Conservation (phyloP, 64 coral and sea anemone species). For the Porites australiensis region DNA sequence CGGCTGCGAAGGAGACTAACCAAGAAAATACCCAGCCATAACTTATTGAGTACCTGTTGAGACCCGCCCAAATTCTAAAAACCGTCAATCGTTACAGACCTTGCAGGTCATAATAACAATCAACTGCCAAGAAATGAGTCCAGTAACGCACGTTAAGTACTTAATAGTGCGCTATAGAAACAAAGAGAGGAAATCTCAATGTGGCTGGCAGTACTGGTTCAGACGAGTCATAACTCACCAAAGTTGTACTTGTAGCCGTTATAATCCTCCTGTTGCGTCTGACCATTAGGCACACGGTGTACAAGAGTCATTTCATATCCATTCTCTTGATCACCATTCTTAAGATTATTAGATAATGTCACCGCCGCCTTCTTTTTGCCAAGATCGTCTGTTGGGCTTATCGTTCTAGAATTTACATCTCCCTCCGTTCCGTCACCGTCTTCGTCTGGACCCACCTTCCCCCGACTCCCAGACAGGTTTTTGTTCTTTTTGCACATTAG, state of each 20-base stretch:
- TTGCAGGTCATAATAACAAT: too few relatives aligned
- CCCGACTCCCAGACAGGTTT: slow-evolving; percentile 53
- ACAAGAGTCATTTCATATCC: slow-evolving; percentile 37
- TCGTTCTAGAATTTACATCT: slow-evolving; percentile 23
- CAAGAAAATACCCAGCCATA: too few relatives aligned
- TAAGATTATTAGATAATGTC: slow-evolving; percentile 32
- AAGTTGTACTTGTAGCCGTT: slow-evolving; percentile 42
- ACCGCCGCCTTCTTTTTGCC: slow-evolving; percentile 34
- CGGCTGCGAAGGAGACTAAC: too few relatives aligned
- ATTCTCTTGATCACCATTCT: slow-evolving; percentile 69
- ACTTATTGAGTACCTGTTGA: too few relatives aligned
- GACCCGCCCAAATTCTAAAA: too few relatives aligned
- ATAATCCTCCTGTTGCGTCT: slow-evolving; percentile 41
- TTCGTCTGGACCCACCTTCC: slow-evolving; percentile 73
- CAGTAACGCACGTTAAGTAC: too few relatives aligned
- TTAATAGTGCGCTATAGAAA: too few relatives aligned
- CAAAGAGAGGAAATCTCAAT: too few relatives aligned
- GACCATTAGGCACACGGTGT: slow-evolving; percentile 21
- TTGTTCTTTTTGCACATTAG: slow-evolving; percentile 29
- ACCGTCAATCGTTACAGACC: too few relatives aligned
- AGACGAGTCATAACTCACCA: slow-evolving; percentile 1
- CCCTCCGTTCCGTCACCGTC: slow-evolving; percentile 20
- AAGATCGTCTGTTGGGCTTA: slow-evolving; percentile 43
- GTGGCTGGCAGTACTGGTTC: too few relatives aligned
- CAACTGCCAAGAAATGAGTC: too few relatives aligned